Conservation (phyloP, 2,888 invertebrate species). For the Tanytarsus gracilentus region DNA sequence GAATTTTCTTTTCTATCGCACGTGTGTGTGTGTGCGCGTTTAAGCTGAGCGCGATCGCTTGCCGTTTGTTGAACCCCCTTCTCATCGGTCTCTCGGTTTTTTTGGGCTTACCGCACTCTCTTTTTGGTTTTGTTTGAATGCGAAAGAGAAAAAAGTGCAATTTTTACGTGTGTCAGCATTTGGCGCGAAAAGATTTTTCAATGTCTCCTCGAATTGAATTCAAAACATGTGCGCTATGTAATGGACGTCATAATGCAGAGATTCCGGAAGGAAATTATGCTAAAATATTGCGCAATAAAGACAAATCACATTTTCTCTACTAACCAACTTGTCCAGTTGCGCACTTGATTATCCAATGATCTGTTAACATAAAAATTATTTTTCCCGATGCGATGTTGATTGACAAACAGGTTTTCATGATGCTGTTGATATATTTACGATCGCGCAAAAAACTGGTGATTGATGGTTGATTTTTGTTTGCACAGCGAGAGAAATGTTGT, state of each 20-base stretch:
- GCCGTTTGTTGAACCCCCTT: no score
- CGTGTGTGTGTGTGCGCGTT: neutral
- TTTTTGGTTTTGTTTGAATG: no score
- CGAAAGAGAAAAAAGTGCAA: no score
- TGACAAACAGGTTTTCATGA: neutral
- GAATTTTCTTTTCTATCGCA: neutral
- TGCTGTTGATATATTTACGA: conserved; percentile 1
- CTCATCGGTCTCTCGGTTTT: no score
- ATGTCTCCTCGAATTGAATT: no score
- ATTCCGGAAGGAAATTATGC: neutral
- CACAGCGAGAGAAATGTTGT: no score
- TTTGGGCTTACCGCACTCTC: no score
- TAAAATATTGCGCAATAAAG: conserved; percentile 1
- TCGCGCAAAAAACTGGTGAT: neutral
- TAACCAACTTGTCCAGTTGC: conserved; percentile 1
- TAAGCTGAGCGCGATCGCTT: neutral
- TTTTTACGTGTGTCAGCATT: no score
- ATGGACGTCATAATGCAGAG: no score
- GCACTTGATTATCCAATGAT: neutral
- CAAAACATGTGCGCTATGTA: no score
- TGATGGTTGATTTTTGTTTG: no score
- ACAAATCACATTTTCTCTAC: conserved; percentile 2
- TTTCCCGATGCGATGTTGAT: neutral
- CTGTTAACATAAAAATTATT: neutral
- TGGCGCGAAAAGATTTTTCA: no score